Base-by-base conservation (phyloP, 2,797 vertebrate species). In the Brotula barbata region DNA sequence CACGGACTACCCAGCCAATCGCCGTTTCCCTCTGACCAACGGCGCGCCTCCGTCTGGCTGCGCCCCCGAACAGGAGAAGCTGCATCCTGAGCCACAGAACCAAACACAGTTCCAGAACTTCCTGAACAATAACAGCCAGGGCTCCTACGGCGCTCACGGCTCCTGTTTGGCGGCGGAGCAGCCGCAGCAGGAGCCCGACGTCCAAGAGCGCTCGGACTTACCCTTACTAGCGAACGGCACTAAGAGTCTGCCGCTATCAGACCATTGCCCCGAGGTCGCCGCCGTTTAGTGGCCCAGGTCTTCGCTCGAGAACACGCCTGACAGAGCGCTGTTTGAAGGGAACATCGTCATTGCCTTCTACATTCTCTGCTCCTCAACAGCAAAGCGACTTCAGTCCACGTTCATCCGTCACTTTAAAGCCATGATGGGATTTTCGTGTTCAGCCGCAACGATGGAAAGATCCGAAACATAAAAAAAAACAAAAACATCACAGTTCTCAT, bases 81-180 rank as follows among this genome's bases (percentile, higher is more conserved):
- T 78, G 71, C 94, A 92, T 41, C 89, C 92, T 13, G 88, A 91
- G 16, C 82, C 44, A 61, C 91, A 89, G 23, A 82, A 90, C 9
- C 94, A 91, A 84, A 89, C 93, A 73, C 94, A 94, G 84, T 95
- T 96, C 84, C 94, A 95, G 63, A 94, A 95, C 39, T 96, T 93
- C 89, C 92, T 98, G 88, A 99, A 97, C 93, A 94, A 92, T 85
- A 93, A 94, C 82, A 87, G 87, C 48, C 91, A 90, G 82, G 91
- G 93, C 71, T 91, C 91, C 58, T 97, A 93, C 86, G 90, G 92
- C 69, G 88, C 90, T 52, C 94, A 92, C 51, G 89, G 90, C 16
- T 89, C 91, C 15, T 84, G 92, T 84, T 73, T 72, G 51, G 73
- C 92, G 39, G 87, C 92, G 1, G 93, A 95, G 52, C 92, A 91